Conservation (phyloP, 1,140 invertebrate species). For the Acyrthosiphon pisum region DNA sequence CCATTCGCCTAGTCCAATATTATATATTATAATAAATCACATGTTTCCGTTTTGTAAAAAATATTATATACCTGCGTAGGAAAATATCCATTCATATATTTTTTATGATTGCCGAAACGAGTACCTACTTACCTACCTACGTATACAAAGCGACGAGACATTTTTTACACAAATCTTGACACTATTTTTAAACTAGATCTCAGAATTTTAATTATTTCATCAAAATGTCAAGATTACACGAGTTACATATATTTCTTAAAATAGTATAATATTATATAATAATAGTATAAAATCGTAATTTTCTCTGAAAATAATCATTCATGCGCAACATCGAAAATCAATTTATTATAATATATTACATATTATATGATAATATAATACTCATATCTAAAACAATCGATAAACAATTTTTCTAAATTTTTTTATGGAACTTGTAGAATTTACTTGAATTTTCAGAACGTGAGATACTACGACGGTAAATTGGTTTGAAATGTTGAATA, state of each 20-base stretch:
- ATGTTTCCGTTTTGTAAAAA: background rate
- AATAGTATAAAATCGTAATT: background rate
- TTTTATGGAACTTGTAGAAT: background rate
- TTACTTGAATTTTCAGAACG: background rate
- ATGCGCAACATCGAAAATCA: background rate
- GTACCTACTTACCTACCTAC: background rate
- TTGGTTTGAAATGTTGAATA: background rate
- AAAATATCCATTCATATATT: background rate
- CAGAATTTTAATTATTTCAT: background rate
- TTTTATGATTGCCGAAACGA: background rate
- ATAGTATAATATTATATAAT: background rate
- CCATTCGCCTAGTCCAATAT: conserved; percentile 37
- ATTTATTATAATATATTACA: background rate
- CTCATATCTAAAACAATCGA: too few species aligned
- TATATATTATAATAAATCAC: background rate
- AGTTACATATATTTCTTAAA: background rate
- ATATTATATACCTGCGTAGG: background rate
- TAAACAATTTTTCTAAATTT: background rate
- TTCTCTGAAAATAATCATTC: background rate
- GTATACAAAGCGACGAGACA: background rate
- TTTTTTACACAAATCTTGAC: background rate
- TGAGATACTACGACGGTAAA: background rate
- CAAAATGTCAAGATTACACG: background rate
- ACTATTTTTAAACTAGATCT: background rate
- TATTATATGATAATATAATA: too few species aligned